These are phyloP conservation scores for Drosophila truncata DNA, from an alignment of 1,140 invertebrate genomes.

Conservation along the genomic window DNA sequence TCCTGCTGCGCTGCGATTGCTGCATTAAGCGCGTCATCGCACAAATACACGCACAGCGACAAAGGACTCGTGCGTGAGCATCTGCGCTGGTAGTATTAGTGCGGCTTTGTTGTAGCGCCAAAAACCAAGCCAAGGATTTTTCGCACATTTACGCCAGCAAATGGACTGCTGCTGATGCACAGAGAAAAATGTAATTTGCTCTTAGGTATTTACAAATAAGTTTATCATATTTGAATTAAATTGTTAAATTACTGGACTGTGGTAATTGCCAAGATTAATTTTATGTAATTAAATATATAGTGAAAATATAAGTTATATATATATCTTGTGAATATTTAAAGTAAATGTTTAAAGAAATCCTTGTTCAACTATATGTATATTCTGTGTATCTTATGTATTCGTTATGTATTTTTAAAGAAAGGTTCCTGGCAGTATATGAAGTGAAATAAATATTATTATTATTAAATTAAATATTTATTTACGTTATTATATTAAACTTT, in stretches of 20 bases:
- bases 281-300: no score
- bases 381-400: no score
- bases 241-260: neutral
- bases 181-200: neutral
- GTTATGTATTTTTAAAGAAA: no score
- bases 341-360: no score
- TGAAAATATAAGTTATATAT: no score
- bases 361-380: no score
- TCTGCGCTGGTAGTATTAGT: slow-evolving; percentile 33
- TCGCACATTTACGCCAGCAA: slow-evolving; percentile 75
- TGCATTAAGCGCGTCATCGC: slow-evolving; percentile 74
- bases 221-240: neutral
- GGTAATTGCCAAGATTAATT: neutral
- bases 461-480: no score
- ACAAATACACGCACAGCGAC: slow-evolving; percentile 34
- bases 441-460: no score
- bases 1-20: slow-evolving; percentile 28
- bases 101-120: slow-evolving; percentile 75
- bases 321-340: no score
- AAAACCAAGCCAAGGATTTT: slow-evolving; percentile 83
- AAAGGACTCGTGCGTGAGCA: slow-evolving; percentile 44
- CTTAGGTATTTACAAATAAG: no score
- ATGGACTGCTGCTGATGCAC: slow-evolving; percentile 49
- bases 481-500: no score
- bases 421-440: no score